Evolutionary conservation across 2,113 vertebrate genomes (phyloP), one percentile per base, ranked within the genome.

Genomic region (Podarcis raffonei): DNA sequence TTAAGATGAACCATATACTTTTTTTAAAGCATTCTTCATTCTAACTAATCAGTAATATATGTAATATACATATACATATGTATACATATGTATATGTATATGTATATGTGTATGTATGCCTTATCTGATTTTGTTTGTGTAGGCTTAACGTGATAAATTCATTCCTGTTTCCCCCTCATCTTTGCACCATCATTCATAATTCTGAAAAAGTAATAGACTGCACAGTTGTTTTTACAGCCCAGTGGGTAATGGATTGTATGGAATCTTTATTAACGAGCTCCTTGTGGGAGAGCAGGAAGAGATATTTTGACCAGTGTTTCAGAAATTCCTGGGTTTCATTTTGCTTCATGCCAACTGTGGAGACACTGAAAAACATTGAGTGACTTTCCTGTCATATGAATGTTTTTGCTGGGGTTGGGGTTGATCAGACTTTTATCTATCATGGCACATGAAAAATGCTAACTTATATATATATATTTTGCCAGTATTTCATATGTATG

Each of bases 161-260:
- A 85, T 87, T 78, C 35, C 65, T 76, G 12, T 95, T 95, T 90
- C n/a, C 91, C 25, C 87, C 48, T 48, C 74, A 42, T 48, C 7
- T 80, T 37, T 86, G 83, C 59, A 35, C 6, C 18, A 35, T 89
- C 72, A 22, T 91, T 87, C 39, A 37, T 62, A 71, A 27, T 90
- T 76, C 87, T 69, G 89, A 81, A 94, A 48, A 90, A 91, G 93
- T 89, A 91, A 84, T 78, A 83, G 84, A 94, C 83, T 84, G 37
- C 11, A 82, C 42, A 93, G 89, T 1, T 92, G 88, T 93, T 92
- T 95, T 87, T 88, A 42, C 92, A 83, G 62, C 74, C 92, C 81
- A 65, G 86, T 87, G 90, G 91, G 85, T 95, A 95, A 93, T 93
- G 92, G 93, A 95, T 92, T 42, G 48, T 85, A 85, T 25, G 85